Evolutionary conservation across 2,797 vertebrate genomes (phyloP).

Genomic region (Mus caroli): DNA sequence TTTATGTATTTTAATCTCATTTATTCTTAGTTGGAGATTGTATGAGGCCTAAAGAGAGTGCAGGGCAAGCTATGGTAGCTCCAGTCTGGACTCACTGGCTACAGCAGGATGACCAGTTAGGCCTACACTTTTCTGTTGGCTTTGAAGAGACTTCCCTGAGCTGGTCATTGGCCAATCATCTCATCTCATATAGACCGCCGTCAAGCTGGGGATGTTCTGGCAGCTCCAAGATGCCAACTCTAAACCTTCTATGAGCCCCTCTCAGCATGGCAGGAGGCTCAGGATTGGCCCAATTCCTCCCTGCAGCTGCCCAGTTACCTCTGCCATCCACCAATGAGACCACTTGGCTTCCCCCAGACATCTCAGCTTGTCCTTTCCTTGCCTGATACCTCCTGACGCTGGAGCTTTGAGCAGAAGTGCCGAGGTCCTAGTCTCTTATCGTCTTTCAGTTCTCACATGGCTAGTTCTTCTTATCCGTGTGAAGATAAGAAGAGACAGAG

Average conservation of each 20-base stretch:
- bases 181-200: not conserved
- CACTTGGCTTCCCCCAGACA: not conserved
- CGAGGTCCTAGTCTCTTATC: not conserved
- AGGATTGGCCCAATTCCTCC: conserved; percentile 1
- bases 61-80: not conserved
- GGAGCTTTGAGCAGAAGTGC: not conserved
- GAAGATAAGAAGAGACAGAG: not conserved
- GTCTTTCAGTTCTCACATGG: not conserved
- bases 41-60: not conserved
- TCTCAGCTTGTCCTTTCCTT: not conserved
- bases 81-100: not conserved
- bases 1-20: not conserved
- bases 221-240: too few relatives aligned
- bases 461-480: not conserved
- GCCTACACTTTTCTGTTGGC: not conserved
- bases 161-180: not conserved
- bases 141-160: too few relatives aligned
- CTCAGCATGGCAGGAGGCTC: not conserved
- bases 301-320: not conserved
- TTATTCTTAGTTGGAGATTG: not conserved
- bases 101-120: not conserved
- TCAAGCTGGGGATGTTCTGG: not conserved
- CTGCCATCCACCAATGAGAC: not conserved
- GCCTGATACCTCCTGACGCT: not conserved
- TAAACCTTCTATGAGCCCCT: not conserved